Conservation (phyloP, 2,888 invertebrate species). For the Cinara cedri region DNA sequence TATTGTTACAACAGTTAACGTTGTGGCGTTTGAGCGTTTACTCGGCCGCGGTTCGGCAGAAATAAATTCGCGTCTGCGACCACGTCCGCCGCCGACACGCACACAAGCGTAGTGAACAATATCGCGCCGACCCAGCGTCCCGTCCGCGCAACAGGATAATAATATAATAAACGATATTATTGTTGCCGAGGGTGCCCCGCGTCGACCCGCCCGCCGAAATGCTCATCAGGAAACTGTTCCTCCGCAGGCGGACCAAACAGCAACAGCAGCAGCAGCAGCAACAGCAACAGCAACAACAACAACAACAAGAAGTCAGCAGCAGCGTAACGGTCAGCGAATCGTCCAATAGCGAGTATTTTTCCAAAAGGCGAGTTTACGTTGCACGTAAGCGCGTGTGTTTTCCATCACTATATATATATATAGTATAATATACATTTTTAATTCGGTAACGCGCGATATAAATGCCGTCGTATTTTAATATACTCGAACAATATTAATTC, state of each 20-base stretch:
- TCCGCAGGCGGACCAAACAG: constrained; percentile 27
- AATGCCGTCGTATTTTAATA: too few species aligned
- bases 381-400: not conserved
- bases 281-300: constrained; percentile 5
- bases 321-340: constrained; percentile 25
- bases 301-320: not conserved
- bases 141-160: too few species aligned
- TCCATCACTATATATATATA: not conserved
- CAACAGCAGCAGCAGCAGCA: constrained; percentile 1
- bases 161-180: too few species aligned
- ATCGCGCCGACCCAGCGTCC: too few species aligned
- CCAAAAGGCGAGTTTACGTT: constrained; percentile 40
- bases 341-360: constrained; percentile 37
- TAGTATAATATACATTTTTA: not conserved
- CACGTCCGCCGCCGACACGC: not conserved
- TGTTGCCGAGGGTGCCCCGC: not conserved
- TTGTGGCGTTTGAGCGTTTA: constrained; percentile 25
- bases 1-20: constrained; percentile 1
- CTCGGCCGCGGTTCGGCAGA: not conserved
- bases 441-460: not conserved
- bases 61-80: not conserved
- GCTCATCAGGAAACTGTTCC: constrained; percentile 39
- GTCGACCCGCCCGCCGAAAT: not conserved
- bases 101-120: too few species aligned
- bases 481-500: not conserved